Evolutionary conservation across 2,797 vertebrate species (phyloP), one percentile per base, ranked within the genome.

Genomic region (Oreonectes daqikongensis): DNA sequence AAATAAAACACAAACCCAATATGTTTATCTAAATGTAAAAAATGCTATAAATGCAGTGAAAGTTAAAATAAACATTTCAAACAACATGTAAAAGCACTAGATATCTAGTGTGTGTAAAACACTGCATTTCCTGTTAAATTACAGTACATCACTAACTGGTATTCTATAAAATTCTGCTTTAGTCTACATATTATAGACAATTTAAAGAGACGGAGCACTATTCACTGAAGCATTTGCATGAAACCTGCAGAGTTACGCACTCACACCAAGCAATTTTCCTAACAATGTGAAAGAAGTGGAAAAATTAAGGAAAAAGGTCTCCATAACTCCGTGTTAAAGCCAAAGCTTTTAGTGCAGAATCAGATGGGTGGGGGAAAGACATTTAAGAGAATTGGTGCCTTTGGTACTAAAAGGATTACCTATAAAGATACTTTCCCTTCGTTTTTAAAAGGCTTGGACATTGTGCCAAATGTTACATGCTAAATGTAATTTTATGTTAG

Each of bases 301-400:
- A 50, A 59, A 75, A 55, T 24, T 24, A 26, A 61, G 52, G 38
- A 63, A n/a, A 22, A 24, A 9, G 48, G 48, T 22, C n/a, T n/a
- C n/a, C 4, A 30, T 30, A 28, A 15, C 17, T 30, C 5, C 18
- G 26, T 32, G 59, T 30, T 61, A 32, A 61, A 61, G 28, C 59
- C 26, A 26, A 61, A 18, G 28, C 17, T 61, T 28, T 79, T 42
- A 53, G 68, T 68, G 75, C 59, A 50, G 30, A 22, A 26, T 35
- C 26, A 55, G 50, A 24, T 0, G 55, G 59, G 22, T 24, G 63
- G 8, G 40, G 28, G 20, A 50, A 22, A 46, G 18, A 26, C 10
- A 64, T 38, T 14, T 22, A 65, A 26, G n/a, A 60, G 11, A 73
- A 71, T 14, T 69, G 30, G 61, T 67, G 73, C 73, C 72, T 59